A percentile compares a stretch with the other conserved stretches of the same genome.
These are phyloP conservation scores for Drymonia ruficornis DNA, from an alignment of 2,888 invertebrate species.

Conservation along the genomic window DNA sequence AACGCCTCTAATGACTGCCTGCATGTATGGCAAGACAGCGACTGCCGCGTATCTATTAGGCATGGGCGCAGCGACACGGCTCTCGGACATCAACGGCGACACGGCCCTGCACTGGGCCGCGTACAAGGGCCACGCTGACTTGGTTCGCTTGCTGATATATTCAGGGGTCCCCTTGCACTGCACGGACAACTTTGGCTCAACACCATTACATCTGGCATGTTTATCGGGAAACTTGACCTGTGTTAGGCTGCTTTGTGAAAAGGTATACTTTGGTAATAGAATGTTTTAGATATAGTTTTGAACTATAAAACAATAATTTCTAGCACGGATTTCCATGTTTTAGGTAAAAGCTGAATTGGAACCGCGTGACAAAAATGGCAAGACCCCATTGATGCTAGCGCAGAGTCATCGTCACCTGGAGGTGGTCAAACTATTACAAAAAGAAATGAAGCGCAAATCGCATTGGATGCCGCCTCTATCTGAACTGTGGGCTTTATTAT, in stretches of 20 bases:
- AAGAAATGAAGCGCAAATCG: slow-evolving; percentile 91
- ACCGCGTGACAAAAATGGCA: slow-evolving; percentile 95
- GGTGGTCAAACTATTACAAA: slow-evolving; percentile 92
- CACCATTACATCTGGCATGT: slow-evolving; percentile 95
- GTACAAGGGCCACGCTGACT: slow-evolving; percentile 95
- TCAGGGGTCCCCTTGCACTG: slow-evolving; percentile 96
- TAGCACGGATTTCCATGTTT: slow-evolving; percentile 22
- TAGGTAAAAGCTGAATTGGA: slow-evolving; percentile 94
- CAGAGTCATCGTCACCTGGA: slow-evolving; percentile 94
- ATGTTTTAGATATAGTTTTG: background rate
- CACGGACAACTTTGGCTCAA: slow-evolving; percentile 96
- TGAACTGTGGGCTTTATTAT: slow-evolving; percentile 94
- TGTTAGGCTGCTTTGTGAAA: slow-evolving; percentile 94
- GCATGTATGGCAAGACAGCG: slow-evolving; percentile 96
- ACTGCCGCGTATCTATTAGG: slow-evolving; percentile 95
- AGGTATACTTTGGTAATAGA: slow-evolving; percentile 78
- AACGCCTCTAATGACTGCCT: slow-evolving; percentile 96
- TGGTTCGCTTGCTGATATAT: slow-evolving; percentile 94
- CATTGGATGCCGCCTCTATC: slow-evolving; percentile 95
- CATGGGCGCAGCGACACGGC: slow-evolving; percentile 93
- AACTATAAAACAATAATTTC: background rate
- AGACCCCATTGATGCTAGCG: slow-evolving; percentile 95
- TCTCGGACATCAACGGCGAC: slow-evolving; percentile 96
- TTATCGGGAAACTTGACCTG: slow-evolving; percentile 94
- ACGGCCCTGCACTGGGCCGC: slow-evolving; percentile 97